These are phyloP conservation scores for Tribolium castaneum DNA, from an alignment of 1,140 invertebrate genomes.

Conservation along the genomic window DNA sequence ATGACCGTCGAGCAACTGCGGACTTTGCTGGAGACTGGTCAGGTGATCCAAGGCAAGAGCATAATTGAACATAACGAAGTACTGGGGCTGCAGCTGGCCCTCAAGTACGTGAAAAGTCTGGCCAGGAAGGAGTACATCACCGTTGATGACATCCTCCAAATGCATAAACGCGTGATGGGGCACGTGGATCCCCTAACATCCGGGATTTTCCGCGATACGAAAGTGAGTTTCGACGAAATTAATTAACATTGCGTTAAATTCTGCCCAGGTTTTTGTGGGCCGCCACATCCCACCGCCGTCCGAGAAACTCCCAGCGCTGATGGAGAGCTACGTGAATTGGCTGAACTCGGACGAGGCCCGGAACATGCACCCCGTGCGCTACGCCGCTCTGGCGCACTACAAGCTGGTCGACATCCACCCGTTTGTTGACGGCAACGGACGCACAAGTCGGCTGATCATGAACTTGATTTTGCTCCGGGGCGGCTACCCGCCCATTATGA, in stretches of 20 bases:
- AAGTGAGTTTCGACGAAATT: too few relatives aligned
- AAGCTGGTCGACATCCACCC: slow-evolving; percentile 96
- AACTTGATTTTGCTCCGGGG: slow-evolving; percentile 97
- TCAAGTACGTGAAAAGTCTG: slow-evolving; percentile 94
- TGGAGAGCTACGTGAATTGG: slow-evolving; percentile 92
- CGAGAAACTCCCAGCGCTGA: slow-evolving; percentile 80
- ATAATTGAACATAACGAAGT: slow-evolving; percentile 98
- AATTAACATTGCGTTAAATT: too few relatives aligned
- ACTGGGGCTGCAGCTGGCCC: slow-evolving; percentile 91
- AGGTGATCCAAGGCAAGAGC: slow-evolving; percentile 94
- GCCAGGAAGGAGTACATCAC: slow-evolving; percentile 77
- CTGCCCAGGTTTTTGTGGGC: slow-evolving; percentile 89
- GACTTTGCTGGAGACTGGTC: slow-evolving; percentile 91
- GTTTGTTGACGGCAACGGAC: slow-evolving; percentile 93
- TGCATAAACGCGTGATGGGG: slow-evolving; percentile 92
- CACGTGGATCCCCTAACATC: slow-evolving; percentile 92
- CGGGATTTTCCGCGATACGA: slow-evolving; percentile 76
- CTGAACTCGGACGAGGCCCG: slow-evolving; percentile 87
- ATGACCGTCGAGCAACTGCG: slow-evolving; percentile 94
- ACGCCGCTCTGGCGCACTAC: slow-evolving; percentile 95
- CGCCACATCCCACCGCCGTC: slow-evolving; percentile 90
- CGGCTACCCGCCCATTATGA: slow-evolving; percentile 96
- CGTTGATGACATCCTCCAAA: slow-evolving; percentile 90
- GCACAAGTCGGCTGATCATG: slow-evolving; percentile 95
- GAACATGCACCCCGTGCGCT: slow-evolving; percentile 88